These are phyloP conservation scores for Pelodytes ibericus DNA, from an alignment of 2,797 vertebrate species.

Conservation along the genomic window DNA sequence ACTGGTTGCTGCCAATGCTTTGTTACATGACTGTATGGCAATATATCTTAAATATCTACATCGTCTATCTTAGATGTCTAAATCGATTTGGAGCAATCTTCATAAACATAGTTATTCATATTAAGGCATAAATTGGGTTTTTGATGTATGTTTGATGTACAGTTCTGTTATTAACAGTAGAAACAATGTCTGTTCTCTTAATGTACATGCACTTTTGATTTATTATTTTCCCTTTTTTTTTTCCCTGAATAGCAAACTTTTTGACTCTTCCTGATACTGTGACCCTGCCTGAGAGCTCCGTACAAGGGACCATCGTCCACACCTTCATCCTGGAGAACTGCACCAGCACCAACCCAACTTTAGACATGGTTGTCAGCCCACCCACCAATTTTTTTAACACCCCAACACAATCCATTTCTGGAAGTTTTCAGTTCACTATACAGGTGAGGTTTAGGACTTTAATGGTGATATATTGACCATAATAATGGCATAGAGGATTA, in stretches of 20 bases:
- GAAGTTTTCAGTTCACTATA: background rate
- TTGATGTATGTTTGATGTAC: too few relatives aligned
- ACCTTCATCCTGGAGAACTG: conserved; percentile 27
- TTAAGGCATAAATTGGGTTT: too few relatives aligned
- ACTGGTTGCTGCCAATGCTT: too few relatives aligned
- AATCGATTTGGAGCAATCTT: too few relatives aligned
- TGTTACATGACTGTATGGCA: too few relatives aligned
- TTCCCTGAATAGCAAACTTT: conserved; percentile 17
- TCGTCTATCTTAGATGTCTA: too few relatives aligned
- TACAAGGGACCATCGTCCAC: background rate
- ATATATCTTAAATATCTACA: too few relatives aligned
- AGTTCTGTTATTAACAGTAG: too few relatives aligned
- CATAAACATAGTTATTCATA: too few relatives aligned
- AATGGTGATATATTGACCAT: too few relatives aligned
- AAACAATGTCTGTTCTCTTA: too few relatives aligned
- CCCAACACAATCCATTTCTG: background rate
- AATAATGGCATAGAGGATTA: too few relatives aligned
- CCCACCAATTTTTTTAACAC: conserved; percentile 17
- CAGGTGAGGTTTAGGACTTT: background rate
- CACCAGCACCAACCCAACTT: background rate
- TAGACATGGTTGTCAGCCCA: conserved; percentile 14
- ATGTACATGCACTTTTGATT: background rate
- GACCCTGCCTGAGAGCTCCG: conserved; percentile 3
- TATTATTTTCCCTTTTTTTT: background rate
- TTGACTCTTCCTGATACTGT: background rate